Percentiles rank a stretch among this genome's conserved stretches.
These are phyloP conservation scores for Calephelis perditalis DNA, from an alignment of 2,888 invertebrate genomes.

Conservation along the genomic window DNA sequence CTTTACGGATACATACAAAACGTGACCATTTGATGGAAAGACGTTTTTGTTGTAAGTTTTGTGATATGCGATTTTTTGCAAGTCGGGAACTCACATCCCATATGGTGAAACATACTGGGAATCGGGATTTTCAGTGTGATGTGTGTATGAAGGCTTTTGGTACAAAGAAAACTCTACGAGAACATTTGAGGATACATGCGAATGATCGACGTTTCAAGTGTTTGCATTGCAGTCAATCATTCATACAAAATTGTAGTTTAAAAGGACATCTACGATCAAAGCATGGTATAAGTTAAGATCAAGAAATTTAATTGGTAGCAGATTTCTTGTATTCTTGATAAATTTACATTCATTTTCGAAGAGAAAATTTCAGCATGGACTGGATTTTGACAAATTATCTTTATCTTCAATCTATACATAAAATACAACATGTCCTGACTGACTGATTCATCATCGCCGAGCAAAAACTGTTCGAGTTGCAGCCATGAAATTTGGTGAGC, in stretches of 20 bases:
- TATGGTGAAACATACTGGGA: conserved; percentile 47
- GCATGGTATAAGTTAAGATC: conserved; percentile 25
- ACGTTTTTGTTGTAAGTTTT: conserved; percentile 33
- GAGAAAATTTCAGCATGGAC: no score
- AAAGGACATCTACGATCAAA: conserved; percentile 50
- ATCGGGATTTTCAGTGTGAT: conserved; percentile 41
- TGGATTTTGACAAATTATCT: no score
- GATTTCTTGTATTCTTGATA: no score
- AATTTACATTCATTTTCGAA: no score
- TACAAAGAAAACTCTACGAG: conserved; percentile 39
- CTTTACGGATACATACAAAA: conserved; percentile 33
- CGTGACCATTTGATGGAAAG: conserved; percentile 31
- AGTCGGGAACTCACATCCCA: conserved; percentile 47
- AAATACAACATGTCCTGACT: no score
- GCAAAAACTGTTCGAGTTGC: no score
- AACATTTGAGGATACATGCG: conserved; percentile 45
- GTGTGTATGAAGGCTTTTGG: conserved; percentile 45
- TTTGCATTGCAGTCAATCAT: conserved; percentile 36
- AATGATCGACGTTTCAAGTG: conserved; percentile 41
- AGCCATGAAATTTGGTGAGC: no score
- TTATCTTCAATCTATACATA: no score
- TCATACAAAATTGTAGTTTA: conserved; percentile 47
- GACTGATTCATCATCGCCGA: no score
- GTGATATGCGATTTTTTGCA: conserved; percentile 36
- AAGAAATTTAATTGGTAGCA: no score